These are phyloP conservation scores for Osedax fenrisi DNA, from an alignment of 2,888 invertebrate genomes.

Conservation along the genomic window DNA sequence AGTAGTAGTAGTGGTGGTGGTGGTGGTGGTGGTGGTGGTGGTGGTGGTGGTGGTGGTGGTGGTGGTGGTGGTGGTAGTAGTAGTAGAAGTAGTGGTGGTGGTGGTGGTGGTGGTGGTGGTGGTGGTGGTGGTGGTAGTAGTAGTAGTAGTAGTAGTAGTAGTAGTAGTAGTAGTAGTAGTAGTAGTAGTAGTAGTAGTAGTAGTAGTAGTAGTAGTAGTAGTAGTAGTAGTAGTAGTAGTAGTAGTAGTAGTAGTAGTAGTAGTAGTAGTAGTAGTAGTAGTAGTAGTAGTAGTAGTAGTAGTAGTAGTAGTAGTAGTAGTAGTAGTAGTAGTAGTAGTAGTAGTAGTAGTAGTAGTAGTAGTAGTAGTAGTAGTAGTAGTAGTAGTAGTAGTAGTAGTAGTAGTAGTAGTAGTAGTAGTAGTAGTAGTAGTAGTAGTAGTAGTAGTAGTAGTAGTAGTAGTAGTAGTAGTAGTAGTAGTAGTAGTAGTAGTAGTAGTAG, in stretches of 20 bases:
- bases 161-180: not conserved
- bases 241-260: not conserved
- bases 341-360: not conserved
- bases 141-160: not conserved
- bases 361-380: not conserved
- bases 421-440: conserved; percentile 22
- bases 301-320: not conserved
- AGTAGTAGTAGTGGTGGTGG: not conserved
- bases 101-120: too few species aligned
- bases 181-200: not conserved
- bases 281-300: not conserved
- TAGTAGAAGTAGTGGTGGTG: not conserved
- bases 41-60: not conserved
- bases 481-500: not conserved
- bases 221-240: not conserved
- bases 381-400: not conserved
- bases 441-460: conserved; percentile 19
- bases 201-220: not conserved
- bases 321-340: not conserved
- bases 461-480: conserved; percentile 33
- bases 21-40: not conserved
- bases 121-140: too few species aligned
- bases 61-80: not conserved
- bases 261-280: not conserved
- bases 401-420: conserved; percentile 25